Evolutionary conservation across 2,888 invertebrate species (phyloP).

Genomic region (Acanthacorydalis orientalis): DNA sequence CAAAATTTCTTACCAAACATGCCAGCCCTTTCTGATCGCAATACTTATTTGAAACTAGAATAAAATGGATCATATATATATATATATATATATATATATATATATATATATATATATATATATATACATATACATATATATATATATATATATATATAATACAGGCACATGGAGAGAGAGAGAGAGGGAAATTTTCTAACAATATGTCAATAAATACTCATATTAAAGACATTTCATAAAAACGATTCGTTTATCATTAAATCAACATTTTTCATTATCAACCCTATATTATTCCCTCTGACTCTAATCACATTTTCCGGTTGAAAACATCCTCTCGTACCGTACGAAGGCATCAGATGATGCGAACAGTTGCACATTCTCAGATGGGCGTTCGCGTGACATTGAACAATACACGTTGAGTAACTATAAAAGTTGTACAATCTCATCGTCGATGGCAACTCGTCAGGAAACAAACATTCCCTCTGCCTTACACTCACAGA

Average conservation of each 20-base stretch:
- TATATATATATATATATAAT: no score
- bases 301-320: no score
- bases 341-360: slow-evolving; percentile 34
- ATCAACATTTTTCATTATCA: no score
- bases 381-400: slow-evolving; percentile 34
- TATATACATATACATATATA: slow-evolving; percentile 3
- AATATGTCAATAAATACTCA: no score
- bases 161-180: no score
- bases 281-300: no score
- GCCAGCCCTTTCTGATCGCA: slow-evolving; percentile 36
- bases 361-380: slow-evolving; percentile 42
- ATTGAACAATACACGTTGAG: slow-evolving; percentile 40
- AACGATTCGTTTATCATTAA: no score
- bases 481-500: slow-evolving; percentile 29
- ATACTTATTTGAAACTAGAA: slow-evolving; percentile 27
- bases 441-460: slow-evolving; percentile 25
- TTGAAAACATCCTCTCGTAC: no score
- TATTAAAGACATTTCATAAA: no score
- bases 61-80: slow-evolving; percentile 7
- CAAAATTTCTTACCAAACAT: slow-evolving; percentile 32
- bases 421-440: slow-evolving; percentile 39
- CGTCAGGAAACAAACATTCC: slow-evolving; percentile 37
- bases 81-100: slow-evolving; percentile 3
- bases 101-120: slow-evolving; percentile 5
- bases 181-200: no score